Conservation (phyloP, 2,888 invertebrate species). For the Mimas tiliae region DNA sequence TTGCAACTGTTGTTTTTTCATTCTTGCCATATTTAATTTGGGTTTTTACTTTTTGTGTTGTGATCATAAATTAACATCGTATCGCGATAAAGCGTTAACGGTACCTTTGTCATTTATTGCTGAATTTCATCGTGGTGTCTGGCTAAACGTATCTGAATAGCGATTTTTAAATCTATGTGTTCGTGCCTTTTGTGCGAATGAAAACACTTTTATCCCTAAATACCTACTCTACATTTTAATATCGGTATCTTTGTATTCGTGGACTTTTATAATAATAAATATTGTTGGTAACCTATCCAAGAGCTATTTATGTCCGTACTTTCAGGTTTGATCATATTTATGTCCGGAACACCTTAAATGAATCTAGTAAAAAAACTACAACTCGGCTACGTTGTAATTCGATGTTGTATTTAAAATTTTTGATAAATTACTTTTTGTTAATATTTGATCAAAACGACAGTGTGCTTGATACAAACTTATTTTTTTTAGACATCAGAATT, state of each 20-base stretch:
- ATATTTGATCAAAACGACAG: no score
- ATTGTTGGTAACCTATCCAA: background rate
- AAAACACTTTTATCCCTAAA: slow-evolving; percentile 28
- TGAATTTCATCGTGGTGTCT: slow-evolving; percentile 51
- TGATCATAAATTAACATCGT: slow-evolving; percentile 52
- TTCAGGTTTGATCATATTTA: background rate
- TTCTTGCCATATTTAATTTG: slow-evolving; percentile 29
- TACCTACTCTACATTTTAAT: slow-evolving; percentile 23
- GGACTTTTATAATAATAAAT: slow-evolving; percentile 6
- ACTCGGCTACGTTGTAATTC: no score
- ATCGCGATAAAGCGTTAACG: slow-evolving; percentile 52
- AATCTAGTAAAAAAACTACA: no score
- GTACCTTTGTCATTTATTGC: slow-evolving; percentile 54
- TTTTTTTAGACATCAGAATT: no score
- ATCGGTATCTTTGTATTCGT: slow-evolving; percentile 14
- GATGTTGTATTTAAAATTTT: no score
- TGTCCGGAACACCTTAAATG: background rate
- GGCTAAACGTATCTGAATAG: slow-evolving; percentile 35
- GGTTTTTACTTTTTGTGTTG: slow-evolving; percentile 25
- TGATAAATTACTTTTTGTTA: no score
- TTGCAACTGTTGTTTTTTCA: slow-evolving; percentile 33
- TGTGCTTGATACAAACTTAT: no score
- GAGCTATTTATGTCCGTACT: background rate
- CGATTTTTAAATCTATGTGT: slow-evolving; percentile 39
- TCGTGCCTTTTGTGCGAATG: slow-evolving; percentile 36